Base-by-base conservation (phyloP, 2,888 invertebrate species). In the Folsomia candida region DNA sequence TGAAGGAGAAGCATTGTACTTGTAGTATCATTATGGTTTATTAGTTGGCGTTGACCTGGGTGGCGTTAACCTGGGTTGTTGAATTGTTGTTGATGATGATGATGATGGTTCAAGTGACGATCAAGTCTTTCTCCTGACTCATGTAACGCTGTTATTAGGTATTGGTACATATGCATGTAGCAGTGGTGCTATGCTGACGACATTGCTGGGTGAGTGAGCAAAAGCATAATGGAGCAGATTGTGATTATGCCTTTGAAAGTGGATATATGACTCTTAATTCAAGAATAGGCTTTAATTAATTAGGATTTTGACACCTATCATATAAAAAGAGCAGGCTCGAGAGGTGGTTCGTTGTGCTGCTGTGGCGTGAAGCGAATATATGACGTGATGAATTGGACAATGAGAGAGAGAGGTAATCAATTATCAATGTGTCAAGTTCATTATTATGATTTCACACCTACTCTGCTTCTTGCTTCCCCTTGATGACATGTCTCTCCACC, bases 351-450 rank as follows among this genome's bases (percentile, higher is more conserved):
- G 22, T 54, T n/a, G 6, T 54, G 4, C 4, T 20, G 54, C 22
- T 14, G 54, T n/a, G 37, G 37, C 37, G 14, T 37, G 54, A 22
- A 6, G 54, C 20, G 54, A 54, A 4, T 65, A 24, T 67, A 67
- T 69, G 75, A 75, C 70, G 69, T 75, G 75, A 75, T 72, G 71
- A 73, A 75, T 73, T 71, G 64, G 71, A 74, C 73, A 71, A 70
- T 65, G 68, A 68, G 74, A 64, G 65, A 70, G 68, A 68, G 74
- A 64, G 65, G 71, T 59, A 73, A 70, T 75, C 75, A 73, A 71
- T 73, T 71, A 75, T 59, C 70, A 71, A 65, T 72, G 72, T 75
- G 72, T 70, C 72, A 72, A 72, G 72, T 70, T 75, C 71, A 70
- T 75, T 72, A 72, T 70, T 69, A 74, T 71, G 67, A 74, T 71